Conservation (phyloP, 92 coral and sea anemone genomes). For the Epizoanthus scotinus region DNA sequence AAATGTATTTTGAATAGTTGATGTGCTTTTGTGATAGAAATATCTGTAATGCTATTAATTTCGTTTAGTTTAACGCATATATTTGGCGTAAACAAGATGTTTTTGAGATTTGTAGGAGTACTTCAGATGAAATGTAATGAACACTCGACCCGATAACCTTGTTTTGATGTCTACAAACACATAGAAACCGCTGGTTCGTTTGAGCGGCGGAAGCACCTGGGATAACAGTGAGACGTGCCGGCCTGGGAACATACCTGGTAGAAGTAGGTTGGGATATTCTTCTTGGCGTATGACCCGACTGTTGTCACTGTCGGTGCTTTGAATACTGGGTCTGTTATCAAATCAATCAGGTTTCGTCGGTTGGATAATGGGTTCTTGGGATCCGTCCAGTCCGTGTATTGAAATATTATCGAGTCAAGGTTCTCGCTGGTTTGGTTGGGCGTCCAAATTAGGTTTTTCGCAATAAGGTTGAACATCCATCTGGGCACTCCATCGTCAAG, state of each 20-base stretch:
- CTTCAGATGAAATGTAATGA: too few relatives aligned
- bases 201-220: too few relatives aligned
- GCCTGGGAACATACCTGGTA: neutral
- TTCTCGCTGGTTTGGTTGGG: slow-evolving; percentile 11
- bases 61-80: too few relatives aligned
- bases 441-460: neutral
- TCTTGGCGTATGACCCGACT: neutral
- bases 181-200: too few relatives aligned
- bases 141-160: too few relatives aligned
- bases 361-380: neutral
- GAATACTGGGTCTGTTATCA: slow-evolving; percentile 17
- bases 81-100: too few relatives aligned
- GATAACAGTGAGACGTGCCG: too few relatives aligned
- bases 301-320: slow-evolving; percentile 16
- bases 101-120: too few relatives aligned
- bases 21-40: too few relatives aligned
- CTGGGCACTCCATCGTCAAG: neutral
- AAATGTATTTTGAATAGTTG: too few relatives aligned
- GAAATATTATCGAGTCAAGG: slow-evolving; percentile 7
- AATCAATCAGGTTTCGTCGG: slow-evolving; percentile 14
- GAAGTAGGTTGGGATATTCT: neutral
- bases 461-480: neutral
- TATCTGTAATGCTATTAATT: too few relatives aligned
- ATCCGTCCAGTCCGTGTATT: slow-evolving; percentile 23
- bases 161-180: too few relatives aligned